Evolutionary conservation across 2,797 vertebrate species (phyloP).

Genomic region (Octomys mimax): DNA sequence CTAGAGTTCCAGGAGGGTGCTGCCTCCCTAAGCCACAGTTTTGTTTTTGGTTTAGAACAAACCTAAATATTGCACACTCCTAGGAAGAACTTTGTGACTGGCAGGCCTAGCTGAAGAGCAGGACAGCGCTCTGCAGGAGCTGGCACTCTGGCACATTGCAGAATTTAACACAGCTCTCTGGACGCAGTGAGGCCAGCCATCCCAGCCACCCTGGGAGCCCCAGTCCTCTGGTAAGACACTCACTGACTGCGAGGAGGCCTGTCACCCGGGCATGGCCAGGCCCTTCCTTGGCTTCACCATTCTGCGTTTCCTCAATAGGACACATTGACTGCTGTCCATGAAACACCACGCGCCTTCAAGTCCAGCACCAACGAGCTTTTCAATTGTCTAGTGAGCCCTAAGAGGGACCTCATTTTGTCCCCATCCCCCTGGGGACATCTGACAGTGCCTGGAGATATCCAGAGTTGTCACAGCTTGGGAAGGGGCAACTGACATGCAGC

Average conservation of each 20-base stretch:
- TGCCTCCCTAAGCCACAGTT: not conserved
- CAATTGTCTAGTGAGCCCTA: not conserved
- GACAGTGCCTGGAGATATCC: not conserved
- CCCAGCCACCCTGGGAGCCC: not conserved
- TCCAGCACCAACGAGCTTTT: not conserved
- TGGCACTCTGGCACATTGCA: accelerated
- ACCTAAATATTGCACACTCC: not conserved
- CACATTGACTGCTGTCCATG: not conserved
- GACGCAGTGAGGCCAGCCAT: constrained; percentile 32
- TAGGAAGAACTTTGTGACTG: accelerated
- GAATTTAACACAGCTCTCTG: constrained; percentile 15
- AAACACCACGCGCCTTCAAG: not conserved
- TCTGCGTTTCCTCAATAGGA: not conserved
- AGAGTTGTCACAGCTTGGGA: not conserved
- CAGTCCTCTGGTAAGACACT: not conserved
- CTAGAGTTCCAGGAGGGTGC: not conserved
- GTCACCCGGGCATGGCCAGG: accelerated
- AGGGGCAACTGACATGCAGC: not conserved
- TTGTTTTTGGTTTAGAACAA: constrained; percentile 16
- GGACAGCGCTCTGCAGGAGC: no score
- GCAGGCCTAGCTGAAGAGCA: not conserved
- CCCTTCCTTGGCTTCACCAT: not conserved
- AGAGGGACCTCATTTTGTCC: accelerated
- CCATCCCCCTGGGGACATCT: not conserved
- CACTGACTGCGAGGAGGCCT: accelerated